Percentiles rank a stretch among this genome's conserved stretches.
Conservation (phyloP, 1,140 invertebrate genomes). For the Zaprionus inermis region DNA sequence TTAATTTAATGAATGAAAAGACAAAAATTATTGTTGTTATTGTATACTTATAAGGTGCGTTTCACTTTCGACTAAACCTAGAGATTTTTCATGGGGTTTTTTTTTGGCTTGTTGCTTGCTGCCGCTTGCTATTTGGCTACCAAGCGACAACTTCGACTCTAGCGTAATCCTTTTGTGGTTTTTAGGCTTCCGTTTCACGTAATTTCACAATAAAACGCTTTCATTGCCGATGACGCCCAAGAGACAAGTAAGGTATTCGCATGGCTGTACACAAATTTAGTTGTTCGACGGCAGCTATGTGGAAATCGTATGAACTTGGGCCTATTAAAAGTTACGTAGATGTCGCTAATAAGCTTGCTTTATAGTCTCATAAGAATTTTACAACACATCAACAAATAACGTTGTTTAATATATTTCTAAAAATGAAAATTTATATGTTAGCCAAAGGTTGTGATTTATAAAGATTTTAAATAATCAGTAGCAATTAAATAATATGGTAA, state of each 20-base stretch:
- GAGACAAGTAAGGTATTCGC: not conserved
- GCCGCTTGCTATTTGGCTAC: conserved; percentile 17
- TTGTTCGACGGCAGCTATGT: conserved; percentile 14
- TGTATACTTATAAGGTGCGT: conserved; percentile 38
- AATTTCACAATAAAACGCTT: conserved; percentile 27
- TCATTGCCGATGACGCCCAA: conserved; percentile 33
- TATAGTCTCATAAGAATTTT: not conserved
- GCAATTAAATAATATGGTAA: too few species aligned
- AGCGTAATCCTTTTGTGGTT: conserved; percentile 47
- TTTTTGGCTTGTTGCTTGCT: conserved; percentile 21
- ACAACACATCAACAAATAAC: not conserved
- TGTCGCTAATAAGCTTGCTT: not conserved
- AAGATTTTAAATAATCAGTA: too few species aligned
- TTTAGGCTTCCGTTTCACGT: conserved; percentile 44
- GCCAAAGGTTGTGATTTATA: too few species aligned
- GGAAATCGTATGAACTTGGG: not conserved
- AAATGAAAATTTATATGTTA: not conserved
- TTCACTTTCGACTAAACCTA: conserved; percentile 64
- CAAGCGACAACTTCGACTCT: conserved; percentile 29
- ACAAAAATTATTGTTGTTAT: conserved; percentile 41
- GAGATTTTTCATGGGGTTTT: conserved; percentile 22
- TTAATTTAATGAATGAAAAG: conserved; percentile 59
- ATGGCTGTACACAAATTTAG: conserved; percentile 23
- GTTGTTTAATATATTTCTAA: not conserved
- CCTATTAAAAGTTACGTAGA: not conserved